Evolutionary conservation across 2,113 vertebrate species (phyloP).

Genomic region (Hypomesus transpacificus): DNA sequence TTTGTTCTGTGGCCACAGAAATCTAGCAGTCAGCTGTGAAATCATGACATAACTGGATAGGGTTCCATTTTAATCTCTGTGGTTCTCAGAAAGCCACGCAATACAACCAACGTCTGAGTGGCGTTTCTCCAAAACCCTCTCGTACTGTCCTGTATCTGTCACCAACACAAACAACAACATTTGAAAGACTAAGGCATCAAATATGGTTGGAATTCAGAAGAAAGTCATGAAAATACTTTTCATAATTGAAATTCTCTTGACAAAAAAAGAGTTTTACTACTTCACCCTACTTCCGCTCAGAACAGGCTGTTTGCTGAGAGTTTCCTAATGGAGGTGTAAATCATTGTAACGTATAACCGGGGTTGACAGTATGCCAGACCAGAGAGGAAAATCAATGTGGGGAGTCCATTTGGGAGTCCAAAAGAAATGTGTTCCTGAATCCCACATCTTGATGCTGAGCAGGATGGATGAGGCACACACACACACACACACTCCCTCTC

Average conservation of each 20-base stretch:
- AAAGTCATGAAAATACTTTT: too few relatives aligned
- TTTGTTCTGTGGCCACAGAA: not conserved
- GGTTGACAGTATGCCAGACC: constrained; percentile 28
- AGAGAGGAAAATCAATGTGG: constrained; percentile 33
- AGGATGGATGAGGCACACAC: constrained; percentile 3
- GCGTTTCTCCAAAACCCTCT: too few relatives aligned
- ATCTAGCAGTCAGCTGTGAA: not conserved
- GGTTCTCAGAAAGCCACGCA: not conserved
- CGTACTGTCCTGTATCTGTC: too few relatives aligned
- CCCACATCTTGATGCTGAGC: not conserved
- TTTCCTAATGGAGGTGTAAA: constrained; percentile 25
- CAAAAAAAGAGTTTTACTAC: not conserved
- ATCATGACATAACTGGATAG: not conserved
- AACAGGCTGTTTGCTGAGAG: not conserved
- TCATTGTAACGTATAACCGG: constrained; percentile 19
- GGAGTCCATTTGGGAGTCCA: constrained; percentile 14
- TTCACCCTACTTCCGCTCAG: not conserved
- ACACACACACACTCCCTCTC: not conserved
- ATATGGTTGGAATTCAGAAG: too few relatives aligned
- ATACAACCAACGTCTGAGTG: not conserved
- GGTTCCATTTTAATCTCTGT: constrained; percentile 5
- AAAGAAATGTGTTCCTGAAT: constrained; percentile 1
- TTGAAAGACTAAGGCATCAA: too few relatives aligned
- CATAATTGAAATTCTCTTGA: too few relatives aligned
- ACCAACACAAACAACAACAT: too few relatives aligned